phyloP scores from a whole-genome alignment of 2,113 vertebrate species.

The Siniperca chuatsi region DNA sequence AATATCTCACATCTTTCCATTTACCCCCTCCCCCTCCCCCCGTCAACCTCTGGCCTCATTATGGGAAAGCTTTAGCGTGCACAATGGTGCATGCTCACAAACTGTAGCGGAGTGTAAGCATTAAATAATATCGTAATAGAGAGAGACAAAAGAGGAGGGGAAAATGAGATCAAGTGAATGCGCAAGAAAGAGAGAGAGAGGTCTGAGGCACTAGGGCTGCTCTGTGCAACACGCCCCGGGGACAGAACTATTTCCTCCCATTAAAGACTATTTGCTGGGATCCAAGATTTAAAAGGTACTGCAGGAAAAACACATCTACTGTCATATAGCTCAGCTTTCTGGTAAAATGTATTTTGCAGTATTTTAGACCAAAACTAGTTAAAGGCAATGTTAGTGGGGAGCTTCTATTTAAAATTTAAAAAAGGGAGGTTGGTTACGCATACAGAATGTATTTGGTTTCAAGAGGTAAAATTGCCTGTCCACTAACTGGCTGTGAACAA shows the following conservation, averaged over 20 bases:
- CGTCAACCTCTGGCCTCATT: constrained; percentile 55
- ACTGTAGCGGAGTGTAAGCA: constrained; percentile 47
- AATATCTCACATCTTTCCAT: constrained; percentile 62
- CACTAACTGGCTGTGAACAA: constrained; percentile 43
- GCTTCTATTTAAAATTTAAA: constrained; percentile 40
- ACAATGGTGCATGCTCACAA: constrained; percentile 43
- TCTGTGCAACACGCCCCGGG: constrained; percentile 66
- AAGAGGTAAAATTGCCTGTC: constrained; percentile 52
- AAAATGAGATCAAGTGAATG: constrained; percentile 46
- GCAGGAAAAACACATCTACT: constrained; percentile 64
- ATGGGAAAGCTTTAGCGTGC: constrained; percentile 53
- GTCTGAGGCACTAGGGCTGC: constrained; percentile 46
- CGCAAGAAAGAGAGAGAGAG: constrained; percentile 30
- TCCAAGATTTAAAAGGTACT: constrained; percentile 75
- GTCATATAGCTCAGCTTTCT: constrained; percentile 58
- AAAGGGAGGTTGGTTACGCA: constrained; percentile 20
- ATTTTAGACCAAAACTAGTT: constrained; percentile 48
- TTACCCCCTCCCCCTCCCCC: constrained; percentile 14
- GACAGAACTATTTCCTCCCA: constrained; percentile 78
- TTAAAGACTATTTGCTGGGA: constrained; percentile 78
- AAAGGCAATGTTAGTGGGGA: constrained; percentile 37
- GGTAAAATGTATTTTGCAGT: constrained; percentile 47
- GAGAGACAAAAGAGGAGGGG: constrained; percentile 39
- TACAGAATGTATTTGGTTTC: constrained; percentile 26
- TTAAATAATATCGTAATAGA: constrained; percentile 59